These are phyloP conservation scores for Macroglossus sobrinus DNA, from an alignment of 2,113 vertebrate species.

Conservation along the genomic window DNA sequence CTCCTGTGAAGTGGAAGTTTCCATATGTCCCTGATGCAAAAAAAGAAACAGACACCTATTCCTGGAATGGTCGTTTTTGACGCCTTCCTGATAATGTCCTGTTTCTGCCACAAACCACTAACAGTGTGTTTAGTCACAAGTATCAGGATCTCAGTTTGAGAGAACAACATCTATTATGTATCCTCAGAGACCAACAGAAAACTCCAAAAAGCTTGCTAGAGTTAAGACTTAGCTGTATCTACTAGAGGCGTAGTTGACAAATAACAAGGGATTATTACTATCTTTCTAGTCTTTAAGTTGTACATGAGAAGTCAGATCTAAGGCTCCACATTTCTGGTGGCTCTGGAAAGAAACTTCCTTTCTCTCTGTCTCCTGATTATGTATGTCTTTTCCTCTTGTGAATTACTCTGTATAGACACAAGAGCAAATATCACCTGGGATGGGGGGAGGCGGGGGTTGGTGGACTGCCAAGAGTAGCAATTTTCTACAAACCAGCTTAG, in stretches of 20 bases:
- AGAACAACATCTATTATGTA: not conserved
- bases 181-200: not conserved
- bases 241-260: not conserved
- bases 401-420: not conserved
- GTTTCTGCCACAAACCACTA: slow-evolving; percentile 36
- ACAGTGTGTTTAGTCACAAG: not conserved
- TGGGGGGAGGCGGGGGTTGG: too few relatives aligned
- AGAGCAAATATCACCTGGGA: not conserved
- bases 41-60: not conserved
- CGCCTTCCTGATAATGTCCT: not conserved
- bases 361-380: not conserved
- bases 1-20: not conserved
- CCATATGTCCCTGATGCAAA: not conserved
- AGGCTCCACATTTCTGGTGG: not conserved
- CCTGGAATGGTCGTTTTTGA: not conserved
- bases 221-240: not conserved
- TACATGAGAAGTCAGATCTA: not conserved
- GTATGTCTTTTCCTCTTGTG: not conserved
- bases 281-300: not conserved
- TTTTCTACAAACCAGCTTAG: slow-evolving; percentile 7
- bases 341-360: slow-evolving; percentile 40
- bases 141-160: not conserved
- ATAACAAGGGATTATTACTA: not conserved
- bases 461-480: not conserved
- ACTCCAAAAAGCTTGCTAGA: not conserved